Conservation (phyloP, 2,113 vertebrate species). For the Phocoena phocoena region DNA sequence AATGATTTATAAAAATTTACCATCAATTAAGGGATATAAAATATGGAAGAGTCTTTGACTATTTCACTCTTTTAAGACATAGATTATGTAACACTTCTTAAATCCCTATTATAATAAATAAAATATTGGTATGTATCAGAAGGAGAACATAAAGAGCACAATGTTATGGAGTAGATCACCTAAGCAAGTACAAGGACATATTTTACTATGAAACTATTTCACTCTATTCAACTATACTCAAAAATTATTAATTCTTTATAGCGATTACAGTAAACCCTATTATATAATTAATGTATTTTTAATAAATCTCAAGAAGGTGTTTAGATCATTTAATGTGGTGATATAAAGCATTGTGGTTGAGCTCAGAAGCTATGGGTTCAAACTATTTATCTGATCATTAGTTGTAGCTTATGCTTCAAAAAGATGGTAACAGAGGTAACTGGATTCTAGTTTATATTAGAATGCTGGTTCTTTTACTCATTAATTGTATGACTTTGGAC, state of each 20-base stretch:
- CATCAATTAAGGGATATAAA: background rate
- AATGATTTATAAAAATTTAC: background rate
- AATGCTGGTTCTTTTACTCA: background rate
- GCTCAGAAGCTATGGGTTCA: background rate
- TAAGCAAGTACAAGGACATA: background rate
- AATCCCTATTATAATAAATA: background rate
- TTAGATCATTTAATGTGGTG: background rate
- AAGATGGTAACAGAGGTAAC: background rate
- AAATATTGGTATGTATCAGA: background rate
- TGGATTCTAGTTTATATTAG: background rate
- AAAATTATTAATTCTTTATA: background rate
- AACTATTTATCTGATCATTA: background rate
- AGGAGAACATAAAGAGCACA: background rate
- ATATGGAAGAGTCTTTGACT: background rate
- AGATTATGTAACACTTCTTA: background rate
- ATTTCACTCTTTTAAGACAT: background rate
- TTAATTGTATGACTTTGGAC: background rate
- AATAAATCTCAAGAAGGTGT: background rate
- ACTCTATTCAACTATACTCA: background rate
- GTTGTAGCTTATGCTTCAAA: background rate
- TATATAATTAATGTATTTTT: background rate
- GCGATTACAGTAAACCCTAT: background rate
- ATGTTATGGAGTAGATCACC: background rate
- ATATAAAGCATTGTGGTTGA: background rate
- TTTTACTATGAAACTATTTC: background rate